phyloP scores from a whole-genome alignment of 2,113 vertebrate species.

The Speoplatyrhinus poulsoni region DNA sequence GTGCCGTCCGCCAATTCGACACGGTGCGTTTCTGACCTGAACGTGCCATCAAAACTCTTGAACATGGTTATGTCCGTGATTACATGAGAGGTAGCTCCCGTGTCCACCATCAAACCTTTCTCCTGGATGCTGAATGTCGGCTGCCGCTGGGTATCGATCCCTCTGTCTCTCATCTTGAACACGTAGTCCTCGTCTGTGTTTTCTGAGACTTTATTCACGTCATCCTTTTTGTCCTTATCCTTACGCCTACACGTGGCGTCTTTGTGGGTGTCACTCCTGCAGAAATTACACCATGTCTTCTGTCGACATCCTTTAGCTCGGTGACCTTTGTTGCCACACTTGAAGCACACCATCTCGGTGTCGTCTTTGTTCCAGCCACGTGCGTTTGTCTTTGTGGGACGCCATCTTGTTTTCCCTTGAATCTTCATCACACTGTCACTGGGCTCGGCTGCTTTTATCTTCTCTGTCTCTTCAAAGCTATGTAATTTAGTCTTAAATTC shows the following conservation, averaged over 20 bases:
- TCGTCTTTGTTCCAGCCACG: conserved; percentile 2
- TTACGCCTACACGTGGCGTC: conserved; percentile 14
- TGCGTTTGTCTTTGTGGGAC: not conserved
- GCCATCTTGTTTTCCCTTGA: conserved; percentile 3
- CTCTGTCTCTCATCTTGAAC: conserved; percentile 7
- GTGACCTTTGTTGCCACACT: conserved; percentile 27
- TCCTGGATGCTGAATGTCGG: conserved; percentile 5
- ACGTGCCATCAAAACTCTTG: not conserved
- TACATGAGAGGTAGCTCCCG: not conserved
- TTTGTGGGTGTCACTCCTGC: conserved; percentile 27
- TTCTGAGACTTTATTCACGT: conserved; percentile 4
- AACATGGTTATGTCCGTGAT: conserved; percentile 1
- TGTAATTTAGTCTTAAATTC: conserved; percentile 30
- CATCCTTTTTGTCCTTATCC: conserved; percentile 8
- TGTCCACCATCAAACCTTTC: not conserved
- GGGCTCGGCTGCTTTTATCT: conserved; percentile 17
- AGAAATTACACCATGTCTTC: conserved; percentile 30
- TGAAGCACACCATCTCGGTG: conserved; percentile 13
- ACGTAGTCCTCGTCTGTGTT: not conserved
- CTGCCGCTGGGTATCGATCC: not conserved
- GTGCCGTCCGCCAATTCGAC: not conserved
- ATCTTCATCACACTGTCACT: conserved; percentile 37
- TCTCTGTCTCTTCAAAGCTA: conserved; percentile 27
- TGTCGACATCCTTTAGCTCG: conserved; percentile 22
- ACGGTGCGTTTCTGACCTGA: not conserved